These are phyloP conservation scores for Xiphorhynchus erythropygius DNA, from an alignment of 2,797 vertebrate genomes.

Conservation along the genomic window DNA sequence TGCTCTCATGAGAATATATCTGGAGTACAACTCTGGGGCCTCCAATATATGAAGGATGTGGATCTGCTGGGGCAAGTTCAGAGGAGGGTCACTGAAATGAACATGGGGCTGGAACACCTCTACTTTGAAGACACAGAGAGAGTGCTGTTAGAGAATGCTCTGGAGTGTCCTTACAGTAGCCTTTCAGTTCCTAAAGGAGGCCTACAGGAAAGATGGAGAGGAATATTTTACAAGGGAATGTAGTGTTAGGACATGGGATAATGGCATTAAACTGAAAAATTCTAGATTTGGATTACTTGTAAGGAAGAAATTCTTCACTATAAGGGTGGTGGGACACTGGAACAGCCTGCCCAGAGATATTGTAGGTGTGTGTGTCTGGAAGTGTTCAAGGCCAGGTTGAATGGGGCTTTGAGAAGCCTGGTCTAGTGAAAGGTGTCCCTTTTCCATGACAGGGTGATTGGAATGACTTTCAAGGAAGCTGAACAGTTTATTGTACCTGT, in stretches of 20 bases:
- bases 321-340: neutral
- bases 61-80: neutral
- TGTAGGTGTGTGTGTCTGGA: neutral
- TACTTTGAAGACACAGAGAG: neutral
- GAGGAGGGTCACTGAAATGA: neutral
- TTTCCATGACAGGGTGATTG: accelerated
- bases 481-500: neutral
- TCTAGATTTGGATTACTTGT: neutral
- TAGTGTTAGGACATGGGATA: neutral
- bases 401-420: neutral
- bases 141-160: neutral
- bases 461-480: neutral
- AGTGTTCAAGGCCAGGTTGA: neutral
- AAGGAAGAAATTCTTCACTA: neutral
- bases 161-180: neutral
- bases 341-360: neutral
- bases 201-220: neutral
- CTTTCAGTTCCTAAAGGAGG: neutral
- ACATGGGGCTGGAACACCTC: neutral
- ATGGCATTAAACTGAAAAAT: neutral
- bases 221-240: neutral
- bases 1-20: neutral
- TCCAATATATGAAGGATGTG: neutral
- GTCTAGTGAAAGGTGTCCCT: neutral
- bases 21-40: neutral